A percentile compares a stretch with the other conserved stretches of the same genome.
Conservation (phyloP, 2,797 vertebrate species). For the Tapirus indicus region DNA sequence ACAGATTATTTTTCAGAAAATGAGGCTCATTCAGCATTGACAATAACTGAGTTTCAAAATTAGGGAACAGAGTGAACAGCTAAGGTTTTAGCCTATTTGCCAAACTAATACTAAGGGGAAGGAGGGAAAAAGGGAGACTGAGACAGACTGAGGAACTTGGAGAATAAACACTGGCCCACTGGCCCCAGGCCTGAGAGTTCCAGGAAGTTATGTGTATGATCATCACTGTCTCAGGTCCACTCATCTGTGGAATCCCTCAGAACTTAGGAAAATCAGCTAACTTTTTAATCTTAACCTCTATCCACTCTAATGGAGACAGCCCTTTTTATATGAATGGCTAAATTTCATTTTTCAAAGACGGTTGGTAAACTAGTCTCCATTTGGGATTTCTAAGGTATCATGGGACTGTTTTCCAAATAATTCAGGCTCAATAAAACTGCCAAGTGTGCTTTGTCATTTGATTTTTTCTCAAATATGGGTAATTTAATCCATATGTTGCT, state of each 20-base stretch:
- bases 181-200: not conserved
- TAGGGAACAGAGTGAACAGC: not conserved
- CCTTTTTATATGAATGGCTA: slow-evolving; percentile 40
- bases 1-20: slow-evolving; percentile 44
- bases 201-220: not conserved
- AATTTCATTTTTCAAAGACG: slow-evolving; percentile 68
- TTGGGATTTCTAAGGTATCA: slow-evolving; percentile 63
- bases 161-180: not conserved
- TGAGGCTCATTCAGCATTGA: not conserved
- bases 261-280: not conserved
- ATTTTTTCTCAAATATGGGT: slow-evolving; percentile 74
- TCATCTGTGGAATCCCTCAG: not conserved
- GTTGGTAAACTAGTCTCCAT: slow-evolving; percentile 21
- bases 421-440: slow-evolving; percentile 77
- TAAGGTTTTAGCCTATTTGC: not conserved
- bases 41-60: slow-evolving; percentile 37
- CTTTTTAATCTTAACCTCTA: not conserved
- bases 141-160: not conserved
- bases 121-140: not conserved
- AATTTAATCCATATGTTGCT: slow-evolving; percentile 80
- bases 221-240: too few species aligned
- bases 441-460: slow-evolving; percentile 71
- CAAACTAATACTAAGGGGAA: not conserved
- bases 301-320: not conserved
- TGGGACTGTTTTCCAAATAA: slow-evolving; percentile 73